phyloP scores from a whole-genome alignment of 2,113 vertebrate genomes.

The Phoenicopterus ruber region DNA sequence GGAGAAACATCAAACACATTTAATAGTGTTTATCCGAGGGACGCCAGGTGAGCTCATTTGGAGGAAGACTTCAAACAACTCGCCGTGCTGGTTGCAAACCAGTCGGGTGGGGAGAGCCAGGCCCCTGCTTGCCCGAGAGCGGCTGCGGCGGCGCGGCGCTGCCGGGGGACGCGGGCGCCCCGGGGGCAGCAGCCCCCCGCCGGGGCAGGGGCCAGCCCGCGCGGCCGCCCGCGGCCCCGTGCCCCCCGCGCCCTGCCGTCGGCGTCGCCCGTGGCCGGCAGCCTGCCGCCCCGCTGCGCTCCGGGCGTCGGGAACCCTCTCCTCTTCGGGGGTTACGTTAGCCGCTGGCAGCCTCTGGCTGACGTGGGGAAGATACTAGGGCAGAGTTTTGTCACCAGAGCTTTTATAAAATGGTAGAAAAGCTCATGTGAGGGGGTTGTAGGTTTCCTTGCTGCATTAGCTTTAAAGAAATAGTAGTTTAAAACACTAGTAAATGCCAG shows the following conservation, averaged over 20 bases:
- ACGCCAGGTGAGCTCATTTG: background rate
- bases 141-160: background rate
- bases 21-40: background rate
- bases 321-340: background rate
- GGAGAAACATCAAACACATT: background rate
- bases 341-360: background rate
- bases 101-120: background rate
- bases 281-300: accelerated
- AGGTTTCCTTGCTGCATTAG: background rate
- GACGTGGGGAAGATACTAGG: background rate
- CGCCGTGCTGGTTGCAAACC: background rate
- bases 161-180: accelerated
- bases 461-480: background rate
- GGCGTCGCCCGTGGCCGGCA: accelerated
- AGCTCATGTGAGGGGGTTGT: background rate
- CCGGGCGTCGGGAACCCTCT: accelerated
- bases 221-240: accelerated
- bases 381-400: background rate
- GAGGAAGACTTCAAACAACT: background rate
- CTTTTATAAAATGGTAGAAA: background rate
- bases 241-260: accelerated
- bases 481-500: background rate
- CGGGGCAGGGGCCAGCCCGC: background rate
- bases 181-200: background rate
- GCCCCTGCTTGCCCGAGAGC: background rate